Base-by-base conservation (phyloP, 2,113 vertebrate genomes). In the Colistium nudipinnis region DNA sequence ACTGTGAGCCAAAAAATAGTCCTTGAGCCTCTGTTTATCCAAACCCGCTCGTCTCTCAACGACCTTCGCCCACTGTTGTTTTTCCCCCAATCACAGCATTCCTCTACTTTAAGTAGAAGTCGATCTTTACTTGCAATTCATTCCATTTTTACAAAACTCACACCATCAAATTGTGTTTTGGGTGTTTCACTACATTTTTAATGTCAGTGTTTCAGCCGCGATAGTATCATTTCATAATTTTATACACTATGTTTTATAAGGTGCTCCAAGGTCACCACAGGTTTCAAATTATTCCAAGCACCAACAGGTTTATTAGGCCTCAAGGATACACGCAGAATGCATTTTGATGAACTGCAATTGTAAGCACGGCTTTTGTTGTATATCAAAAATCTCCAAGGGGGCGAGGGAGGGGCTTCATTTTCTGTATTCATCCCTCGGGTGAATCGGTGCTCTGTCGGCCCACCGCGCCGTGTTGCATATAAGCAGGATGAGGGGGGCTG, bases 401-500 rank as follows among this genome's bases (percentile, higher is more conserved):
- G 53, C 19, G 28, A n/a, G n/a, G 31, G 31, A 6, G 4, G 4
- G 28, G 28, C 22, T 74, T 57, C 56, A 74, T 72, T 55, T 64
- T 38, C 44, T 6, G 4, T 27, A 36, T 68, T 38, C 47, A 47
- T 73, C 48, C 54, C 36, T 56, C 39, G 8, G 8, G 47, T 52
- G 41, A 74, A 14, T 44, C 19, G 25, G 20, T 61, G 12, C 44
- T 4, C 54, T 38, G 60, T 33, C 10, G 12, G 53, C 53, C 36
- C 44, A 48, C 60, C 44, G 72, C 24, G 53, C 56, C 27, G 22
- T 76, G 60, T 76, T 45, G 82, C 74, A 78, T 76, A 76, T 28
- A 52, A 78, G 76, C 76, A 39, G 64, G 57, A 38, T 44, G 39
- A 72, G 48, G 59, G 38, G 16, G 36, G 48, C 17, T 65, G 77